Conservation (phyloP, 2,113 vertebrate species). For the Oreochromis tanganicae region DNA sequence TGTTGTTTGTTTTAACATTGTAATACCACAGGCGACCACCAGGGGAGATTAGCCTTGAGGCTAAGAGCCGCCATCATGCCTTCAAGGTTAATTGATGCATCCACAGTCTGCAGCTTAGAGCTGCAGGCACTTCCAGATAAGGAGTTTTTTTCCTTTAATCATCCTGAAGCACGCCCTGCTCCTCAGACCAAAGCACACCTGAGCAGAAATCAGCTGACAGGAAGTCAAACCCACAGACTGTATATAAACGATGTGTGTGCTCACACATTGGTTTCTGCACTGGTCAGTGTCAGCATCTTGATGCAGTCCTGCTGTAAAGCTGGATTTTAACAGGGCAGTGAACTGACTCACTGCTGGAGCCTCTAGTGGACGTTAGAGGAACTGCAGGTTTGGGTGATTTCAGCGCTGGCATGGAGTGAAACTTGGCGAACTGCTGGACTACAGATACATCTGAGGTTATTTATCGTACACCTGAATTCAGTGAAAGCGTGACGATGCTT, state of each 20-base stretch:
- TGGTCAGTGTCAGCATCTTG: not conserved
- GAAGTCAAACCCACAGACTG: not conserved
- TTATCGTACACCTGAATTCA: not conserved
- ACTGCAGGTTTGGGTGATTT: not conserved
- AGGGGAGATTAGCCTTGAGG: accelerated
- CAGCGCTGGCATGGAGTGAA: not conserved
- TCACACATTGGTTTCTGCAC: not conserved
- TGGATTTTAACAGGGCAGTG: not conserved
- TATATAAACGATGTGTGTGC: not conserved
- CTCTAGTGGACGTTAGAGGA: not conserved
- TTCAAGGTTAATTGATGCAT: not conserved
- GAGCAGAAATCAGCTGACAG: not conserved
- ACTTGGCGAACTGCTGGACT: not conserved
- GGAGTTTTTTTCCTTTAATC: not conserved
- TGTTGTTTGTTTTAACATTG: not conserved
- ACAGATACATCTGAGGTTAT: not conserved
- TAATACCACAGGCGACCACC: accelerated
- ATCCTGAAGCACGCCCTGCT: not conserved
- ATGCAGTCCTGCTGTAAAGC: not conserved
- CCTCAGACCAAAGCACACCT: not conserved
- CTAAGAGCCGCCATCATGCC: not conserved
- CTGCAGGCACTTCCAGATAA: not conserved
- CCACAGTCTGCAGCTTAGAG: not conserved
- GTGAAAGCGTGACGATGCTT: accelerated
- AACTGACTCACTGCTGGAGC: not conserved